These are phyloP conservation scores for Calyptommatus sinebrachiatus DNA, from an alignment of 2,113 vertebrate genomes.

Conservation along the genomic window DNA sequence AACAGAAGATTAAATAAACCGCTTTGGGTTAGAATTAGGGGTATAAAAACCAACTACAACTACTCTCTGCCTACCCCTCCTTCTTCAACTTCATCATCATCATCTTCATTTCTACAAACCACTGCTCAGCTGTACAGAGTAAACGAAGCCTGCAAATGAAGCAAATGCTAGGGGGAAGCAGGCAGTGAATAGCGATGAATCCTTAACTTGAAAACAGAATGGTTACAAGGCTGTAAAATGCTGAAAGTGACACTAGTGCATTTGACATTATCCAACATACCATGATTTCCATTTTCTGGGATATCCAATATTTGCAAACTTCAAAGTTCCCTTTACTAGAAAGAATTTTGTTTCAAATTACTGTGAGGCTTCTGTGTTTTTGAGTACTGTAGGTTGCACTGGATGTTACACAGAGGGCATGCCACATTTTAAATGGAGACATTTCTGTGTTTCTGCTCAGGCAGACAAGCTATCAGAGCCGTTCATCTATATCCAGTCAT, in stretches of 20 bases:
- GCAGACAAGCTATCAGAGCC: background rate
- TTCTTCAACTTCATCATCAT: too few relatives aligned
- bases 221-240: too few relatives aligned
- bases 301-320: background rate
- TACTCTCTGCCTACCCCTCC: too few relatives aligned
- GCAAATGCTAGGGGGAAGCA: background rate
- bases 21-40: too few relatives aligned
- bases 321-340: background rate
- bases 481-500: fast-evolving
- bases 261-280: background rate
- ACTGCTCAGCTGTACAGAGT: background rate
- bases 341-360: too few relatives aligned
- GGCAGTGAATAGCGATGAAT: background rate
- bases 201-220: background rate
- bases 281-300: too few relatives aligned
- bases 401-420: too few relatives aligned
- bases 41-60: too few relatives aligned
- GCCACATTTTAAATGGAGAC: background rate
- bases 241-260: too few relatives aligned
- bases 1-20: too few relatives aligned
- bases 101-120: too few relatives aligned
- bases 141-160: background rate
- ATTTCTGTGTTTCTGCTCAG: fast-evolving
- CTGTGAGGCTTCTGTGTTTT: background rate
- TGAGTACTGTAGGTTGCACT: too few relatives aligned